These are phyloP conservation scores for Pygoscelis antarcticus DNA, from an alignment of 2,113 vertebrate genomes.

Conservation along the genomic window DNA sequence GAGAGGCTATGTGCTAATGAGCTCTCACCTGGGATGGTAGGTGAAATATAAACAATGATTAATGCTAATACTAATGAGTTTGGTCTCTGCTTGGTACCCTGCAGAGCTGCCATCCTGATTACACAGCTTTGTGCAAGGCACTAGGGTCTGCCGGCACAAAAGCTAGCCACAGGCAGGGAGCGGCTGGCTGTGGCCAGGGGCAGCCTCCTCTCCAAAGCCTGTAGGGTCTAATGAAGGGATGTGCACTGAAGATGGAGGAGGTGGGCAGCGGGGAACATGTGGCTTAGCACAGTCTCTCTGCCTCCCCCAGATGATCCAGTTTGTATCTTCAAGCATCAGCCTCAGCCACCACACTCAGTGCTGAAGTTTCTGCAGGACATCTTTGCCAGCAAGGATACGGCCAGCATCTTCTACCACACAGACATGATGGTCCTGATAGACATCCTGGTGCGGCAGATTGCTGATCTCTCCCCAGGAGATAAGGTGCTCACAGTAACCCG, in stretches of 20 bases:
- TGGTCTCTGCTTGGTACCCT: neutral
- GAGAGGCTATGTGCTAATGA: neutral
- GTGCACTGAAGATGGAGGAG: neutral
- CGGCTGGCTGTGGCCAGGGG: neutral
- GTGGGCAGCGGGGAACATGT: rapidly evolving
- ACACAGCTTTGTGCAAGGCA: neutral
- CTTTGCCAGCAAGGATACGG: slow-evolving; percentile 84
- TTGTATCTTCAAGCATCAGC: slow-evolving; percentile 91
- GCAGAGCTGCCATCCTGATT: neutral
- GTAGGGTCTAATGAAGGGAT: neutral
- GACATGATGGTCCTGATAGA: slow-evolving; percentile 99
- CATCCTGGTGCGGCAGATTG: slow-evolving; percentile 93
- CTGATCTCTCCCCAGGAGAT: slow-evolving; percentile 95
- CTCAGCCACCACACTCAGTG: slow-evolving; percentile 88
- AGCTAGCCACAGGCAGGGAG: neutral
- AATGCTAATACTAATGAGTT: neutral
- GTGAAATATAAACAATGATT: slow-evolving; percentile 28
- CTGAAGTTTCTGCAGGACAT: slow-evolving; percentile 98
- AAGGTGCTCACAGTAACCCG: slow-evolving; percentile 78
- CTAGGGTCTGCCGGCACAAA: neutral
- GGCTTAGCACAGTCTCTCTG: neutral
- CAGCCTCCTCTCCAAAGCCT: neutral
- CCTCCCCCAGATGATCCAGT: slow-evolving; percentile 88
- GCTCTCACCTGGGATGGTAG: neutral
- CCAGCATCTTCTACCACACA: slow-evolving; percentile 92